Evolutionary conservation across 2,113 vertebrate genomes (phyloP).

Genomic region (Spizaetus ornatus): DNA sequence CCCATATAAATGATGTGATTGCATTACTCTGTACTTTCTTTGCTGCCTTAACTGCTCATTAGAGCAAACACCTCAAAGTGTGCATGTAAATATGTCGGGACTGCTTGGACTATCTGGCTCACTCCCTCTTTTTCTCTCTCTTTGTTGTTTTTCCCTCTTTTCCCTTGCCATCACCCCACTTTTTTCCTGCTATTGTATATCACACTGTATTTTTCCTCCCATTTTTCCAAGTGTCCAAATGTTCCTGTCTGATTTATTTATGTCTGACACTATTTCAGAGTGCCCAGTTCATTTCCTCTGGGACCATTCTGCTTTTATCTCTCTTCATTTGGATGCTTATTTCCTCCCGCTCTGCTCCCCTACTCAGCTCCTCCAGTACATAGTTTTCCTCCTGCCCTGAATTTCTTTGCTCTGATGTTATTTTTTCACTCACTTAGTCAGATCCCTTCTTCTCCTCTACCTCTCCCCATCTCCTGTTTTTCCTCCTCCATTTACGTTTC

Average conservation of each 20-base stretch:
- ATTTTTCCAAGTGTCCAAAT: constrained; percentile 35
- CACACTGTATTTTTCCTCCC: neutral
- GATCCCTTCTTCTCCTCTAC: neutral
- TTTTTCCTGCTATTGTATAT: constrained; percentile 1
- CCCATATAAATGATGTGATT: constrained; percentile 16
- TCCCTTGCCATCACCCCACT: neutral
- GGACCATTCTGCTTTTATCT: constrained; percentile 11
- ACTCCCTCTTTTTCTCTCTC: neutral
- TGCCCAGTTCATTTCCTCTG: constrained; percentile 28
- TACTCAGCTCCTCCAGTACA: neutral
- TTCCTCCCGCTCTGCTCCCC: neutral
- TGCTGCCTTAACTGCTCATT: constrained; percentile 16
- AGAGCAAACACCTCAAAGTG: constrained; percentile 39
- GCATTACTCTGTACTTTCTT: constrained; percentile 18
- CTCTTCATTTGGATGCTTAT: constrained; percentile 17
- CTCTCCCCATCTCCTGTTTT: neutral
- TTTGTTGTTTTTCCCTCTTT: neutral
- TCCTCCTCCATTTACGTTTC: neutral
- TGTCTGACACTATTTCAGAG: constrained; percentile 25
- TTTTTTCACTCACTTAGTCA: neutral
- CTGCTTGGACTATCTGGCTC: neutral
- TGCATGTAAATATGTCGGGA: neutral
- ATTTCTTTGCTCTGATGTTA: neutral
- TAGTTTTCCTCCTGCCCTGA: neutral
- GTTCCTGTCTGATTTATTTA: constrained; percentile 32